Evolutionary conservation across 2,888 invertebrate species (phyloP).

Genomic region (Drosophila atroscutellata): DNA sequence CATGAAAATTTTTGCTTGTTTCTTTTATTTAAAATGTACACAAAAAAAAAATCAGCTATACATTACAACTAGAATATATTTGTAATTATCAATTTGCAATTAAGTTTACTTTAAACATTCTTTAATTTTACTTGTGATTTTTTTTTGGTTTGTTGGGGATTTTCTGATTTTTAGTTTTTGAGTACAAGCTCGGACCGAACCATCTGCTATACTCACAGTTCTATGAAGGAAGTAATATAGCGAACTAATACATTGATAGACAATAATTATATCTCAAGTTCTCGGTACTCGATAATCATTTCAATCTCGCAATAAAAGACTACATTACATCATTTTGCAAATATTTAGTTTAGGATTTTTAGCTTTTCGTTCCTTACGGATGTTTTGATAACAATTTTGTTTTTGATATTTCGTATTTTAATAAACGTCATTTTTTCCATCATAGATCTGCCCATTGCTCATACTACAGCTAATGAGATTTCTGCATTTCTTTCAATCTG

Average conservation of each 20-base stretch:
- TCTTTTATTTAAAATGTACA: slow-evolving; percentile 67
- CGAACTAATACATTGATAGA: slow-evolving; percentile 43
- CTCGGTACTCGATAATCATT: slow-evolving; percentile 18
- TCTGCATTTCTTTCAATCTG: background rate
- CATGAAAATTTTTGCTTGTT: slow-evolving; percentile 40
- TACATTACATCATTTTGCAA: slow-evolving; percentile 8
- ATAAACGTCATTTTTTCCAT: slow-evolving; percentile 2
- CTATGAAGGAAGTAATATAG: slow-evolving; percentile 28
- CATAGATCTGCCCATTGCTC: slow-evolving; percentile 8
- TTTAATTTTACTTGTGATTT: slow-evolving; percentile 10
- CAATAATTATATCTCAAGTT: slow-evolving; percentile 50
- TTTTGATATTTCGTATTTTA: slow-evolving; percentile 45
- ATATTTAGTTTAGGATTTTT: slow-evolving; percentile 17
- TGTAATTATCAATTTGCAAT: slow-evolving; percentile 46
- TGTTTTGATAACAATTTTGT: slow-evolving; percentile 42
- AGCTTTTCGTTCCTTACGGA: slow-evolving; percentile 9
- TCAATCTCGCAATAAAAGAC: slow-evolving; percentile 19
- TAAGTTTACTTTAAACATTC: slow-evolving; percentile 15
- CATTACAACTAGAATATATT: slow-evolving; percentile 65
- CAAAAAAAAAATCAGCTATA: slow-evolving; percentile 74
- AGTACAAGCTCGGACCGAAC: slow-evolving; percentile 8
- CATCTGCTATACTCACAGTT: slow-evolving; percentile 7
- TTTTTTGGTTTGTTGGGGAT: slow-evolving; percentile 8
- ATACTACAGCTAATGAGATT: slow-evolving; percentile 17
- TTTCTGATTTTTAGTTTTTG: slow-evolving; percentile 12